Percentiles rank a stretch among this genome's conserved stretches.
Evolutionary conservation across 2,113 vertebrate genomes (phyloP).

Genomic region (Triplophysa dalaica): DNA sequence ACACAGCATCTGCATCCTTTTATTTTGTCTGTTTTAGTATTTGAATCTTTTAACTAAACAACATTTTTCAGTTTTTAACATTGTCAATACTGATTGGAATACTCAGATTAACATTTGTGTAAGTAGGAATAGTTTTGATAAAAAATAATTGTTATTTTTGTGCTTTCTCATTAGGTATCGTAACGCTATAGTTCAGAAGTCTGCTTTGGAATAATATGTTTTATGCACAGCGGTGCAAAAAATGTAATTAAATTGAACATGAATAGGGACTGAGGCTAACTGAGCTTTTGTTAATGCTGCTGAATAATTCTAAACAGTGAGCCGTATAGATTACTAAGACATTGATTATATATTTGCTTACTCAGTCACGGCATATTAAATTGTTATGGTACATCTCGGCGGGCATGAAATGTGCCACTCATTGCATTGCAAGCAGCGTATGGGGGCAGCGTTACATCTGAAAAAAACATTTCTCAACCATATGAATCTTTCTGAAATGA

Average conservation of each 20-base stretch:
- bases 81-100: no score
- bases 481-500: not conserved
- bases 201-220: not conserved
- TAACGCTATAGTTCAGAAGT: not conserved
- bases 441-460: conserved; percentile 19
- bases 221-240: not conserved
- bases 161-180: not conserved
- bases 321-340: not conserved
- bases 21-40: no score
- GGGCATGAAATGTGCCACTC: not conserved
- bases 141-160: not conserved
- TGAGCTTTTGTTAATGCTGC: not conserved
- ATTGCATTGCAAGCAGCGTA: conserved; percentile 8
- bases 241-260: not conserved
- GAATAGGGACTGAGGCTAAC: not conserved
- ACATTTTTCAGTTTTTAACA: no score
- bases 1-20: no score
- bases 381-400: not conserved
- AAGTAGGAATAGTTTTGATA: no score
- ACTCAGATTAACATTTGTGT: no score
- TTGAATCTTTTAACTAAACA: no score
- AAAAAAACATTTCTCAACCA: conserved; percentile 1
- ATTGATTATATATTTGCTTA: conserved; percentile 23
- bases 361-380: not conserved
- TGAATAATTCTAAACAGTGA: not conserved